Evolutionary conservation across 2,113 vertebrate species (phyloP), one percentile per base, ranked within the genome.

Genomic region (Scomber scombrus): DNA sequence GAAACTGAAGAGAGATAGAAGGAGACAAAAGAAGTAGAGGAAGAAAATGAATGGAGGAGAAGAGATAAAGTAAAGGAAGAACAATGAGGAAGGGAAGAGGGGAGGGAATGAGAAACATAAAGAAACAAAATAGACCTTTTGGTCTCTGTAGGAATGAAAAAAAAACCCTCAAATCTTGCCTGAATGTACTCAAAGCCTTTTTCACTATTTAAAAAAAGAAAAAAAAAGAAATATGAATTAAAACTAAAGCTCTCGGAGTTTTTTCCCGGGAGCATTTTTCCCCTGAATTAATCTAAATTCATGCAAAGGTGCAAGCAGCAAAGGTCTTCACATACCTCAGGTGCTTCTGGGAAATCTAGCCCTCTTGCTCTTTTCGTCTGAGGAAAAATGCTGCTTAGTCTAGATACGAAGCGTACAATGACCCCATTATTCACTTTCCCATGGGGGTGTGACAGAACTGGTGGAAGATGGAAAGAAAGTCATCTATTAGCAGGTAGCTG

Each of bases 201-300:
- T 46, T 26, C 26, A 47, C 26, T 21, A 58, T 26, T 26, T 26
- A 26, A 26, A 26, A 26, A 26, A 26, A 26, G 23, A 26, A 26
- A 26, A 26, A 26, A 26, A 26, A 26, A 26, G 23, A 26, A 77
- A 61, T 16, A 47, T 55, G 62, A 82, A 66, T 78, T 68, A 64
- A 82, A 88, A 71, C 14, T 61, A 18, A 84, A 74, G 16, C 65
- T 61, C 13, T 49, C 6, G 47, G 47, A 12, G 47, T 40, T 23
- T 76, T 81, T 81, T 65, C 68, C 78, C 65, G 15, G 58, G 54
- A 83, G 74, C 49, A 72, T 75, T 81, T 87, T 21, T 40, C n/a
- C 45, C n/a, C 46, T 60, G 70, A 88, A 75, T 82, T 79, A 79
- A 84, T 88, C 58, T 74, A 65, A 85, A 85, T 74, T 64, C n/a